Conservation (phyloP, 2,888 invertebrate genomes). For the Frankliniella intonsa region DNA sequence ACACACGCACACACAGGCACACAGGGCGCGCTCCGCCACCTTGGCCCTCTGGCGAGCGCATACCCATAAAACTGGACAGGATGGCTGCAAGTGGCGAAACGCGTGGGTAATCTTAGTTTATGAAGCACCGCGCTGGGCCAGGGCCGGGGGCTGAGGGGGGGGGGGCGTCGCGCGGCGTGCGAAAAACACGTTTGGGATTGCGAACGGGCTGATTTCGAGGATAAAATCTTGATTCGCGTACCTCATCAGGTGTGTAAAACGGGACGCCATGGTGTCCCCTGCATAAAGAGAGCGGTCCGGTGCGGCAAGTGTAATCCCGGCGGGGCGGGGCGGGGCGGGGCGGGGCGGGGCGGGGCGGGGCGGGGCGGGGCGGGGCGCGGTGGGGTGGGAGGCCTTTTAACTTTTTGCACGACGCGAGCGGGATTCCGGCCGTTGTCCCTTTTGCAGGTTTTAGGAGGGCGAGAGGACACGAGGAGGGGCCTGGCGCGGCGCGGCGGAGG, state of each 20-base stretch:
- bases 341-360: neutral
- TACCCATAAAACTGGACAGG: conserved; percentile 22
- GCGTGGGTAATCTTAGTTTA: conserved; percentile 26
- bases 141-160: neutral
- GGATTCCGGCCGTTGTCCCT: no score
- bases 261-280: neutral
- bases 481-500: no score
- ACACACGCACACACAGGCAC: neutral
- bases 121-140: neutral
- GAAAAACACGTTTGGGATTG: conserved; percentile 24
- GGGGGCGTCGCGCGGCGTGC: neutral
- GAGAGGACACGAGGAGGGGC: no score
- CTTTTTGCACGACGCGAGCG: no score
- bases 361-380: neutral
- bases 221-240: conserved; percentile 25
- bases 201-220: neutral
- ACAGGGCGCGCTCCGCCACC: neutral
- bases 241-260: conserved; percentile 23
- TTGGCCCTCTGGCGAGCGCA: neutral
- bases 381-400: neutral
- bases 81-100: conserved; percentile 1
- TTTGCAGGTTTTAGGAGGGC: no score
- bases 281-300: neutral
- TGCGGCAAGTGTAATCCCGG: neutral
- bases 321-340: neutral